These are phyloP conservation scores for Phalanger gymnotis DNA, from an alignment of 2,797 vertebrate genomes.

Conservation along the genomic window DNA sequence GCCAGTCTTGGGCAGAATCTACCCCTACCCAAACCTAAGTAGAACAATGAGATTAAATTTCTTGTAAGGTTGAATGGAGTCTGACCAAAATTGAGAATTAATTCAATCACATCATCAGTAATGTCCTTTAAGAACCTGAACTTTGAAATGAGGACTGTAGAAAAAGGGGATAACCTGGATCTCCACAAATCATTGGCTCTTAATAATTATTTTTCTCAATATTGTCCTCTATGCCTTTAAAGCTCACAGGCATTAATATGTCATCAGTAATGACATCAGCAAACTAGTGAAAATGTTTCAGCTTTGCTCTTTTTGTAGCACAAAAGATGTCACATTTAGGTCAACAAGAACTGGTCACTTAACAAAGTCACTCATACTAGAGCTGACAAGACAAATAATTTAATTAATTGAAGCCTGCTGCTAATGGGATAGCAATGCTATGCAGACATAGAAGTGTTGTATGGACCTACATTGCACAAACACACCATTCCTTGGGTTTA, in stretches of 20 bases:
- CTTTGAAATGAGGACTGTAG: background rate
- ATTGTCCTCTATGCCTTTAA: background rate
- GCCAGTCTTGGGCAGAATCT: background rate
- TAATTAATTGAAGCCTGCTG: conserved; percentile 78
- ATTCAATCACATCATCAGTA: background rate
- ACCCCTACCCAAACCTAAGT: background rate
- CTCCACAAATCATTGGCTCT: background rate
- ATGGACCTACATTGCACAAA: background rate
- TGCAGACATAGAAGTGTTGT: conserved; percentile 46
- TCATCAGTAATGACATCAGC: background rate
- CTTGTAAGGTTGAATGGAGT: background rate
- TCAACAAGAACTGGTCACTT: background rate
- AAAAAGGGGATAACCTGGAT: background rate
- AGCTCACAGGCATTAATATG: background rate
- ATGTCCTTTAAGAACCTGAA: background rate
- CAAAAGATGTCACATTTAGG: background rate
- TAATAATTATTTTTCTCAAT: background rate
- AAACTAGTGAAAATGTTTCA: background rate
- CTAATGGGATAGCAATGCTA: conserved; percentile 62
- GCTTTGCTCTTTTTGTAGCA: background rate
- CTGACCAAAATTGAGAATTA: background rate
- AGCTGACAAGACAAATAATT: conserved; percentile 81
- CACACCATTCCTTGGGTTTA: conserved; percentile 31
- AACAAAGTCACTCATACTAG: background rate
- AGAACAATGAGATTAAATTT: background rate